phyloP scores from a whole-genome alignment of 2,113 vertebrate genomes.

The Nipponia nippon region DNA sequence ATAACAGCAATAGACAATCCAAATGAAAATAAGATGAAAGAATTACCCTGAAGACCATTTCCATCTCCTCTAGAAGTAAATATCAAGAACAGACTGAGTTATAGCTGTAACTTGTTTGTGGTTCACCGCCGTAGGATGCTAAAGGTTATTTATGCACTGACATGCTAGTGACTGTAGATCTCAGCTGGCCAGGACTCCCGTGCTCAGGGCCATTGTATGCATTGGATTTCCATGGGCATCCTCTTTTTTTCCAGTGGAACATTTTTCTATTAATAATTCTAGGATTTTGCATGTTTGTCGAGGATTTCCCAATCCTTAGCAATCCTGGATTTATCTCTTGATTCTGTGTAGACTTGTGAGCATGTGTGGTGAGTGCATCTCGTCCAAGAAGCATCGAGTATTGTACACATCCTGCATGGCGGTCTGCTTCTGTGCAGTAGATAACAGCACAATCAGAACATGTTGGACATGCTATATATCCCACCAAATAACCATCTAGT shows the following conservation, averaged over 20 bases:
- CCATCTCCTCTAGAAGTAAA: background rate
- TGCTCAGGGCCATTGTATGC: background rate
- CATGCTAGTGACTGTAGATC: background rate
- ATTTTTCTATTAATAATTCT: background rate
- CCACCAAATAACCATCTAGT: background rate
- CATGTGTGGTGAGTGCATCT: background rate
- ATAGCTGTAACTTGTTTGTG: background rate
- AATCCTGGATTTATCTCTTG: background rate
- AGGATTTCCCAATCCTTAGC: background rate
- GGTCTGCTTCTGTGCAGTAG: background rate
- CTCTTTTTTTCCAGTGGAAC: background rate
- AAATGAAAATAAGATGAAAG: background rate
- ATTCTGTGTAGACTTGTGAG: background rate
- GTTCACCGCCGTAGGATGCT: background rate
- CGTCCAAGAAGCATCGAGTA: fast-evolving
- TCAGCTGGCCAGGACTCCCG: background rate
- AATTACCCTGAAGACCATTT: background rate
- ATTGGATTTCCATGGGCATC: background rate
- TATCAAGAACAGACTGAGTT: background rate
- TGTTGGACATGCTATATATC: no score
- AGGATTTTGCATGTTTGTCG: background rate
- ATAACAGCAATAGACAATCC: background rate
- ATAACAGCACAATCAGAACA: background rate
- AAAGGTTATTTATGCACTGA: background rate
- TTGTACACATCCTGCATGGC: background rate